Conservation (phyloP, 2,797 vertebrate genomes). For the Rousettus madagascariensis region DNA sequence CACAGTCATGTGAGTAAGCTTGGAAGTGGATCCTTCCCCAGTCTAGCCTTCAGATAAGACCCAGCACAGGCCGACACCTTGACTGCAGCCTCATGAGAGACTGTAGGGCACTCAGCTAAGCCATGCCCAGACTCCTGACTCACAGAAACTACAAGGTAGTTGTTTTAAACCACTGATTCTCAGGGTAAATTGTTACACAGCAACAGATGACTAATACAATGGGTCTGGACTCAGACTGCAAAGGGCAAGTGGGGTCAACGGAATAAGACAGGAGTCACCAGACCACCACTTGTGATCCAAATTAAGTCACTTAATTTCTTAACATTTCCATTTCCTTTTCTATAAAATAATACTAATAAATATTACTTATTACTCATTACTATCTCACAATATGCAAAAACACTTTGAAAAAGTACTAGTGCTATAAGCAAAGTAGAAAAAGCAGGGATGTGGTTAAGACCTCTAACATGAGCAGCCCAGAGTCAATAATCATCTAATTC, state of each 20-base stretch:
- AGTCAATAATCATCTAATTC: background rate
- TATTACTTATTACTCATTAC: background rate
- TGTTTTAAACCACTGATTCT: background rate
- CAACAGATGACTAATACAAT: background rate
- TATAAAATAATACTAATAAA: background rate
- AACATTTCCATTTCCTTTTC: slow-evolving; percentile 24
- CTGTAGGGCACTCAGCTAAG: background rate
- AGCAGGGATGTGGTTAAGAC: background rate
- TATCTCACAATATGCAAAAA: background rate
- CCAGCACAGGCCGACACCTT: background rate
- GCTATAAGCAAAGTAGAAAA: background rate
- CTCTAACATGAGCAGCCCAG: background rate
- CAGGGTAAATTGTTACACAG: background rate
- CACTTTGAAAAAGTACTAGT: background rate
- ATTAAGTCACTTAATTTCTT: background rate
- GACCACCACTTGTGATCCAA: background rate
- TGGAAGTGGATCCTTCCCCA: background rate
- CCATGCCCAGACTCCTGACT: background rate
- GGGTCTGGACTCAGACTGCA: background rate
- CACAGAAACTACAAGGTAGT: background rate
- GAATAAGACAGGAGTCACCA: background rate
- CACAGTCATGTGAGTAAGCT: background rate
- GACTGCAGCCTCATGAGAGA: background rate
- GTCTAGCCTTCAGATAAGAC: background rate
- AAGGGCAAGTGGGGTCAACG: background rate